Evolutionary conservation across 64 coral and sea anemone species (phyloP).

Genomic region (Exaiptasia diaphana): DNA sequence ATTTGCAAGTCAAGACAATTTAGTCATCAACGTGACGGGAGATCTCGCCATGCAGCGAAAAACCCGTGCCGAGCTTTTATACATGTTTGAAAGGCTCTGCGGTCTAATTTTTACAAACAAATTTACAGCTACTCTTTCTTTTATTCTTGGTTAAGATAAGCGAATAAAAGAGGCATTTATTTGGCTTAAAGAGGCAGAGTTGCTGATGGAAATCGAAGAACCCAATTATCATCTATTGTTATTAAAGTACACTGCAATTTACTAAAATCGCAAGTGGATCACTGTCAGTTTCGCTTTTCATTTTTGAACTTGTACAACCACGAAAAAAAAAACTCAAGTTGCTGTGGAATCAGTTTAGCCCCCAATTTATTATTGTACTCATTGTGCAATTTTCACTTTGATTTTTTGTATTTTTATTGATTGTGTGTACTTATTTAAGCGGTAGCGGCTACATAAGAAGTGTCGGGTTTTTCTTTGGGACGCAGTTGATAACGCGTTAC

Average conservation of each 20-base stretch:
- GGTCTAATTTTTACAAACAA: neutral
- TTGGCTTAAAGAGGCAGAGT: slow-evolving; percentile 79
- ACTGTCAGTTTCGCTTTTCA: neutral
- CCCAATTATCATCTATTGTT: slow-evolving; percentile 90
- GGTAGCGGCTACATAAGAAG: neutral
- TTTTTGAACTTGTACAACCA: too few relatives aligned
- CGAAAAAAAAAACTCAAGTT: too few relatives aligned
- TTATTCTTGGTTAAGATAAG: slow-evolving; percentile 49
- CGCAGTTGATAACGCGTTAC: neutral
- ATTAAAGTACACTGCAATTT: slow-evolving; percentile 53
- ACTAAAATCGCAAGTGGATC: slow-evolving; percentile 22
- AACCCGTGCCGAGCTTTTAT: neutral
- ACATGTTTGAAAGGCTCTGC: too few relatives aligned
- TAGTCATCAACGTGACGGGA: neutral
- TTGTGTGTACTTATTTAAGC: neutral
- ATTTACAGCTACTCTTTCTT: slow-evolving; percentile 29
- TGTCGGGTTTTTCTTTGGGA: slow-evolving; percentile 21
- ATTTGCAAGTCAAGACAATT: slow-evolving; percentile 10
- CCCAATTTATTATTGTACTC: too few relatives aligned
- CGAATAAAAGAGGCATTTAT: slow-evolving; percentile 57
- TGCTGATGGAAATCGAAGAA: slow-evolving; percentile 77
- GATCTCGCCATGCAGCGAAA: too few relatives aligned
- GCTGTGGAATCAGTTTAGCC: too few relatives aligned
- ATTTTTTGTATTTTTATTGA: neutral
- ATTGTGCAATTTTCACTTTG: neutral